These are phyloP conservation scores for Zeugodacus cucurbitae DNA, from an alignment of 1,140 invertebrate genomes.

Conservation along the genomic window DNA sequence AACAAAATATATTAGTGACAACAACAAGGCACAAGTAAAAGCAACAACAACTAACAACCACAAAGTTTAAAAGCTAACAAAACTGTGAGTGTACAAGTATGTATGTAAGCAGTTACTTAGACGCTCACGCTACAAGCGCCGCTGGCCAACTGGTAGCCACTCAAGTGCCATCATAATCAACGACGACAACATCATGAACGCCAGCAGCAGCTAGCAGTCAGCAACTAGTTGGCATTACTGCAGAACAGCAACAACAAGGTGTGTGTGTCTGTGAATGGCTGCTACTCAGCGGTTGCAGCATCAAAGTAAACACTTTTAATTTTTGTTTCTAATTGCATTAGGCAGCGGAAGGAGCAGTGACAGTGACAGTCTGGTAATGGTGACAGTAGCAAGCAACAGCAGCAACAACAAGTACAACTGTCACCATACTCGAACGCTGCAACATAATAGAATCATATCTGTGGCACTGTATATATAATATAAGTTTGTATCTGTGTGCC, in stretches of 20 bases:
- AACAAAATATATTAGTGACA: neutral
- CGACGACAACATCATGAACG: neutral
- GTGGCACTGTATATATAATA: neutral
- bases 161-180: slow-evolving; percentile 32
- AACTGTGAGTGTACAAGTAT: neutral
- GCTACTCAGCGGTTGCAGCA: neutral
- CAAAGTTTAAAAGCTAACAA: neutral
- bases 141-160: neutral
- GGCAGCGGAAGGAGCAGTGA: neutral
- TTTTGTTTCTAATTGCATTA: slow-evolving; percentile 34
- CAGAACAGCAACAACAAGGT: neutral
- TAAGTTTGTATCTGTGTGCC: neutral
- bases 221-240: neutral
- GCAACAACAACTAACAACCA: neutral
- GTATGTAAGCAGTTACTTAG: neutral
- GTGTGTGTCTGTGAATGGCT: too few relatives aligned
- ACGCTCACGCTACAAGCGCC: neutral
- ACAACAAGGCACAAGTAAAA: neutral
- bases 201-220: neutral
- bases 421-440: neutral
- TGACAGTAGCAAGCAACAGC: neutral
- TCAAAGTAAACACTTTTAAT: slow-evolving; percentile 31
- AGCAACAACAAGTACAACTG: neutral
- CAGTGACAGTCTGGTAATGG: neutral
- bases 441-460: neutral